phyloP scores from a whole-genome alignment of 2,797 vertebrate species.

The Kryptopterus vitreolus region DNA sequence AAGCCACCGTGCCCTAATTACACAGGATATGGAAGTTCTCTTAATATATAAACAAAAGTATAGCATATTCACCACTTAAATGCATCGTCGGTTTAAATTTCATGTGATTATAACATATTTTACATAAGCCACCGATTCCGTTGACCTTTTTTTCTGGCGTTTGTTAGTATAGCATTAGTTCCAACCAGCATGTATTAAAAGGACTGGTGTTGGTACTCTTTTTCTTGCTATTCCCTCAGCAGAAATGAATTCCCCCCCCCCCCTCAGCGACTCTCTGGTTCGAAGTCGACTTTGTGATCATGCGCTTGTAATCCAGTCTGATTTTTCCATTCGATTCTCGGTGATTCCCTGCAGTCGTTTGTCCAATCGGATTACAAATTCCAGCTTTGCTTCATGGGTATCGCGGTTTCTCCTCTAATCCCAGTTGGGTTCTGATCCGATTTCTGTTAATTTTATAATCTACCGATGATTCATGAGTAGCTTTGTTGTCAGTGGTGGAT shows the following conservation, averaged over 20 bases:
- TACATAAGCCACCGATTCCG: too few species aligned
- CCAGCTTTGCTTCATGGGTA: background rate
- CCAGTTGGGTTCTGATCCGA: conserved; percentile 5
- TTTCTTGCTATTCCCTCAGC: conserved; percentile 19
- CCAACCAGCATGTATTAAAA: too few species aligned
- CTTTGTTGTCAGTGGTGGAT: conserved; percentile 30
- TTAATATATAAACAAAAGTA: too few species aligned
- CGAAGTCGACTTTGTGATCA: conserved; percentile 17
- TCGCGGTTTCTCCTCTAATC: background rate
- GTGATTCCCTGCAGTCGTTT: conserved; percentile 24
- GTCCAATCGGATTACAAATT: background rate
- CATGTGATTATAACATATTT: too few species aligned
- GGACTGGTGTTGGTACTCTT: background rate
- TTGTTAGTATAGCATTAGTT: too few species aligned
- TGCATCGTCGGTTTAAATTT: too few species aligned
- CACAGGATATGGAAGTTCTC: too few species aligned
- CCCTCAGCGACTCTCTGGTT: conserved; percentile 35
- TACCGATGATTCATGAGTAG: conserved; percentile 52
- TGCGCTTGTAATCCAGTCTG: conserved; percentile 42
- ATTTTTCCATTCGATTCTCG: conserved; percentile 34
- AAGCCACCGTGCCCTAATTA: too few species aligned
- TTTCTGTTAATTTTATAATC: background rate
- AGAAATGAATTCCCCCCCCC: conserved; percentile 27
- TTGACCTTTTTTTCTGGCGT: too few species aligned
- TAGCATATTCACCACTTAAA: too few species aligned